phyloP scores from a whole-genome alignment of 2,888 invertebrate species.

The Cheilosia urbana region DNA sequence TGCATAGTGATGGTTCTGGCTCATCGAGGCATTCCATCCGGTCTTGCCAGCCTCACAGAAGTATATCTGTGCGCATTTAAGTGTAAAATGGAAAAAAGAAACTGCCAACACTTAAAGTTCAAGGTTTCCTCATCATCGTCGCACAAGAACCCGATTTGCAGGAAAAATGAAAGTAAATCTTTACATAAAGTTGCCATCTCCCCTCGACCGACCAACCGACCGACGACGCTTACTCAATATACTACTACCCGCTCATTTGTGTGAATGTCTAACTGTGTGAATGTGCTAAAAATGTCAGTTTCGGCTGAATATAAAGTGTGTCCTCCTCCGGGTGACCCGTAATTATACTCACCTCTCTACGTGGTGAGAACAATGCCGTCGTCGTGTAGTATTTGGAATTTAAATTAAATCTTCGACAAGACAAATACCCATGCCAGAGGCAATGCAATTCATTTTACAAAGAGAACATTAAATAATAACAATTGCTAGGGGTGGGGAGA shows the following conservation, averaged over 20 bases:
- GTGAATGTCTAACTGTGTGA: constrained; percentile 19
- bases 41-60: constrained; percentile 16
- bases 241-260: not conserved
- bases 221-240: constrained; percentile 33
- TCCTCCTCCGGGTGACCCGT: not conserved
- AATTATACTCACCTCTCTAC: not conserved
- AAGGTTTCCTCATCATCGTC: constrained; percentile 45
- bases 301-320: not conserved
- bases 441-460: constrained; percentile 1
- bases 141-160: constrained; percentile 31
- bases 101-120: constrained; percentile 58
- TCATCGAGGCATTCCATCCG: constrained; percentile 40
- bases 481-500: not conserved
- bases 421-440: not conserved
- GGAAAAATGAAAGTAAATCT: constrained; percentile 25
- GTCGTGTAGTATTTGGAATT: not conserved
- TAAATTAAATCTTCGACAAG: constrained; percentile 3
- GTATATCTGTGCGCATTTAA: constrained; percentile 22
- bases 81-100: constrained; percentile 11
- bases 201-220: constrained; percentile 4
- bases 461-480: not conserved
- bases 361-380: constrained; percentile 5
- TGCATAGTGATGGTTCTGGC: constrained; percentile 15
- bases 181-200: constrained; percentile 40
- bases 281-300: constrained; percentile 11